Evolutionary conservation across 2,113 vertebrate genomes (phyloP), one percentile per base, ranked within the genome.

Genomic region (Spea multiplicata): DNA sequence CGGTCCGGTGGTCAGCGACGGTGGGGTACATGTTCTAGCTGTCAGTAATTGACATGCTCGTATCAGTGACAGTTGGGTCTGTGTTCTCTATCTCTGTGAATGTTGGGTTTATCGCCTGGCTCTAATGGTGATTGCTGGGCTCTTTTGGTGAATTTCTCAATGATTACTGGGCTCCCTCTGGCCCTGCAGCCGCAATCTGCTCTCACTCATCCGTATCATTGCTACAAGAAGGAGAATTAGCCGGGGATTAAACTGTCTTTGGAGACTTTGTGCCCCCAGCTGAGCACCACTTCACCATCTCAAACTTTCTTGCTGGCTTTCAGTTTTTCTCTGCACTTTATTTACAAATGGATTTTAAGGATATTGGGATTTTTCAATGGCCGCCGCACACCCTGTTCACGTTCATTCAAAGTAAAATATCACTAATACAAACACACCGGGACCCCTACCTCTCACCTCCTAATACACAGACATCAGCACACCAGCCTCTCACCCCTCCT

Each of bases 161-260:
- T 70, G 17, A 70, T 70, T 70, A 45, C 47, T 3, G 13, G 13
- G 67, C 70, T 66, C 50, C 62, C 45, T 81, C 64, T 81, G 48
- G 69, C 70, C 69, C 62, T 76, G 50, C 66, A 73, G 77, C 79
- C 74, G 70, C 88, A 89, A 12, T 88, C 87, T 89, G 87, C 83
- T 88, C 83, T 81, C 78, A 77, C 72, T 83, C 87, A 85, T 82
- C 75, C 82, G 3, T 86, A 83, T 85, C 83, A 83, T 66, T 81
- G 70, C 82, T 84, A 84, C 83, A 83, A 82, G 82, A 80, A 74
- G 77, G 71, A 81, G 57, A 78, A 83, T 76, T 81, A 82, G 62
- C 12, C 71, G 61, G 16, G 68, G 66, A 76, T 84, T 85, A 76
- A 8, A 3, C 0, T 14, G 16, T 73, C 84, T 16, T 0, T 48